Base-by-base conservation (phyloP, 2,888 invertebrate genomes). In the Caenorhabditis doughertyi region DNA sequence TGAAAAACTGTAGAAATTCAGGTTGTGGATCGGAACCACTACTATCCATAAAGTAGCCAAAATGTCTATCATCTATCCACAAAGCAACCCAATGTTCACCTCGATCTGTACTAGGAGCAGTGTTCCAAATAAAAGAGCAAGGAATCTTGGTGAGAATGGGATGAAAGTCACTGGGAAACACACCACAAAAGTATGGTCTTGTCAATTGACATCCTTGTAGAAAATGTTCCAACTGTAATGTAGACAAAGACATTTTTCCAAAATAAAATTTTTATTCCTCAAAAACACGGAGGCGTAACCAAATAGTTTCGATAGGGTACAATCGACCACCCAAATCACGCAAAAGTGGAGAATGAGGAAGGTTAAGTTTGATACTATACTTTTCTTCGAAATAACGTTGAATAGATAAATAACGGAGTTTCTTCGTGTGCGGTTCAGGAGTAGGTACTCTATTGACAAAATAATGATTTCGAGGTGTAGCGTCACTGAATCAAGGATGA, bases 81-180 rank as follows among this genome's bases (percentile, higher is more conserved):
- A 65, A 49, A 11, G 65, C 65, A 1, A 65, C 67, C 67, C 67
- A 67, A 32, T 67, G 67, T 11, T 67, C 67, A 4, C 67, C 67
- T 21, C 9, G 2, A 2, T 49, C 32, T 3, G 0, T 18, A 13
- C 49, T 65, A 11, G 65, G 65, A 13, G 67, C 53, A 16, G 67
- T 67, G 25, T 67, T 67, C 67, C 67, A 67, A 11, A 67, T 53
- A 39, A 67, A 67, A 0, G 67, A 39, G 16, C 39, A 58, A 35
- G 56, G 56, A 5, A 16, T 23, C 5, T 16, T 23, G 3, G 3
- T 3, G 9, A 55, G 18, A 1, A 13, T 2, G 4, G 56, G 56
- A 7, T 3, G 18, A 21, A 16, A 16, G n/a, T 58, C 56, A 27
- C 32, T n/a, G 4, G 56, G 56, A 32, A 32, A 58, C 3, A 27